Percentiles rank a stretch among this genome's conserved stretches.
These are phyloP conservation scores for Pseudanteris insignis DNA, from an alignment of 2,888 invertebrate species.

Conservation along the genomic window DNA sequence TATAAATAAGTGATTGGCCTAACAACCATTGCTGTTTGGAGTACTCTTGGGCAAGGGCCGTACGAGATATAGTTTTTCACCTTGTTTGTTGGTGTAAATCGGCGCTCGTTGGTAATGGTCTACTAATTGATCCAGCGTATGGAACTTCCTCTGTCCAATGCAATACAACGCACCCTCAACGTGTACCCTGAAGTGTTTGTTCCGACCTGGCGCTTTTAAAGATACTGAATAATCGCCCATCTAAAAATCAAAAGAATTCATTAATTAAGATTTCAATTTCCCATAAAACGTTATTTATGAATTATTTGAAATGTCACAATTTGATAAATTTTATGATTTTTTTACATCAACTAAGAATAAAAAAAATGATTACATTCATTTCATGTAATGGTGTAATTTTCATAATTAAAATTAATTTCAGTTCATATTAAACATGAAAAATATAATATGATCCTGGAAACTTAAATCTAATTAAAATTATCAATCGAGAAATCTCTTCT, in stretches of 20 bases:
- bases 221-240: conserved; percentile 98
- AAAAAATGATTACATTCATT: too few relatives aligned
- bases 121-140: conserved; percentile 93
- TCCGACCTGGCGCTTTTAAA: conserved; percentile 94
- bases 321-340: too few relatives aligned
- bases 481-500: too few relatives aligned
- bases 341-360: too few relatives aligned
- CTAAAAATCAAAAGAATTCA: conserved; percentile 70
- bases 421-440: too few relatives aligned
- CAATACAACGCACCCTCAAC: conserved; percentile 92
- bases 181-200: conserved; percentile 99
- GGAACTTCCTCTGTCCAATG: conserved; percentile 98
- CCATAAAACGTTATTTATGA: too few relatives aligned
- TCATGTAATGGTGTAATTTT: too few relatives aligned
- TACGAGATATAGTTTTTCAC: conserved; percentile 96
- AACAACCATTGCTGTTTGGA: conserved; percentile 64
- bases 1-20: conserved; percentile 50
- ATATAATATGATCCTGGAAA: too few relatives aligned
- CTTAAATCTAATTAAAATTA: too few relatives aligned
- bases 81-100: conserved; percentile 97
- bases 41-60: conserved; percentile 83
- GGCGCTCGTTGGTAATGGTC: conserved; percentile 99
- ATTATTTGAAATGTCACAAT: too few relatives aligned
- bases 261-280: too few relatives aligned
- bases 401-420: too few relatives aligned